Evolutionary conservation across 2,888 invertebrate genomes (phyloP), one percentile per base, ranked within the genome.

Genomic region (Cryptophagus acutangulus): DNA sequence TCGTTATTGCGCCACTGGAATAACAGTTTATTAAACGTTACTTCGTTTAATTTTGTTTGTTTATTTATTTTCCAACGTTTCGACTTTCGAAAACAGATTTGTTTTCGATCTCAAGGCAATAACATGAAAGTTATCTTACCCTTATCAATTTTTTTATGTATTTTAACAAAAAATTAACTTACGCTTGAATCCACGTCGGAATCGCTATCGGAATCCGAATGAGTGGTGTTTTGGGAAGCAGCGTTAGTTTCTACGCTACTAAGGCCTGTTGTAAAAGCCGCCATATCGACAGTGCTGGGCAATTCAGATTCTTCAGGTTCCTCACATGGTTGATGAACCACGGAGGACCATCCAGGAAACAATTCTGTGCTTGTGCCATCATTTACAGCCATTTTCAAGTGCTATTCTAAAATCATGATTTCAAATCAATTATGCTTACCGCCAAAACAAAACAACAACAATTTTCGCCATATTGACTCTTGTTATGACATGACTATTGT

Each of bases 241-340:
- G 51, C 59, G 36, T 53, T 57, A 9, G 58, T 47, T 9, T 63
- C 59, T 46, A 62, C 60, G 31, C 64, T 61, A 46, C 48, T 63
- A 29, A 67, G 49, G 40, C 71, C 72, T 47, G 73, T 74, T 63
- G 77, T 79, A 59, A 80, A 76, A 42, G 79, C 79, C 55, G 78
- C 76, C 69, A 81, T 80, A 55, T 81, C 81, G 45, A 81, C 79
- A 16, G 81, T 81, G 17, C 79, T 79, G 9, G 79, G 79, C 54
- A 79, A 67, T 54, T 77, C 75, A 45, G 78, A 77, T 31, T 76
- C 75, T 62, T 79, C 79, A 9, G 76, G 76, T 65, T 79, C 79
- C 61, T 75, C 75, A 52, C 74, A 74, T 41, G 75, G 74, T 62
- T 73, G 74, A 61, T 75, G 76, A 49, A 76, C 74, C 53, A 76